These are phyloP conservation scores for Tenrec ecaudatus DNA, from an alignment of 2,113 vertebrate genomes.

Conservation along the genomic window DNA sequence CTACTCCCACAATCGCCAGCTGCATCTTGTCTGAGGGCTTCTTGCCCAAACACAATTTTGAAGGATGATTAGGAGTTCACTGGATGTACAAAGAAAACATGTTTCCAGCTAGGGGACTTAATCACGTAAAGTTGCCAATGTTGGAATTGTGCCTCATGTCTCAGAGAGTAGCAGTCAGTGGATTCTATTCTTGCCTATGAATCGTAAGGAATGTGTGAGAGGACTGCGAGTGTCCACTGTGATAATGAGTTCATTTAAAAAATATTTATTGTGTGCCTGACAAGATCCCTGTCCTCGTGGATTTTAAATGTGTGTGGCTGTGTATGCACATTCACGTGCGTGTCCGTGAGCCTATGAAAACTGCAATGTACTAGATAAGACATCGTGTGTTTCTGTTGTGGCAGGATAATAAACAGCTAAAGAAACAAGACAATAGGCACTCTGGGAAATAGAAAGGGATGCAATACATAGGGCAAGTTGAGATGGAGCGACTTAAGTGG, in stretches of 20 bases:
- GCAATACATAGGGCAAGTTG: too few species aligned
- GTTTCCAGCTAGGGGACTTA: not conserved
- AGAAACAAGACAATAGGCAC: too few species aligned
- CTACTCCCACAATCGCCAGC: not conserved
- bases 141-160: not conserved
- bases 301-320: not conserved
- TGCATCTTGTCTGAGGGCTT: not conserved
- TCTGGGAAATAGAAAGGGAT: not conserved
- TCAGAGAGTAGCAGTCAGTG: not conserved
- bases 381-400: not conserved
- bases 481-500: not conserved
- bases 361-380: not conserved
- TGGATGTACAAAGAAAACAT: not conserved
- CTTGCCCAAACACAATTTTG: not conserved
- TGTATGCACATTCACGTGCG: too few species aligned
- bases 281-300: not conserved
- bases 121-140: not conserved
- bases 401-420: too few species aligned
- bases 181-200: not conserved
- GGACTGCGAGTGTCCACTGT: not conserved
- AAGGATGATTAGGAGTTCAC: not conserved
- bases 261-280: not conserved
- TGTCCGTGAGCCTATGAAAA: not conserved
- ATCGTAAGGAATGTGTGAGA: not conserved
- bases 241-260: not conserved